A percentile compares a stretch with the other conserved stretches of the same genome.
phyloP scores from a whole-genome alignment of 2,888 invertebrate species.

The Drepanosiphum platanoidis region DNA sequence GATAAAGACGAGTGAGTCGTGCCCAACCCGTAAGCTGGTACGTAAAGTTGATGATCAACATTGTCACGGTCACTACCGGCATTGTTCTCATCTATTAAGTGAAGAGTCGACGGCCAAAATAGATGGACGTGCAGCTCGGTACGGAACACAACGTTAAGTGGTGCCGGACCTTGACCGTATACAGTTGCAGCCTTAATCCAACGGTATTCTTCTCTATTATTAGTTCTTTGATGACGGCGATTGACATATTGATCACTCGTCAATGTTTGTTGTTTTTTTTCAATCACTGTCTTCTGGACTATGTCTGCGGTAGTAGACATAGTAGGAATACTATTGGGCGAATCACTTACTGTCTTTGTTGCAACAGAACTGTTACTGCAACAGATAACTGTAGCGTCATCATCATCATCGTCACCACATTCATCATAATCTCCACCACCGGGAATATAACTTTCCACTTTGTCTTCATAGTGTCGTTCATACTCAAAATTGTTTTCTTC shows the following conservation, averaged over 20 bases:
- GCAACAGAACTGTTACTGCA: neutral
- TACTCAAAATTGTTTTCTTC: neutral
- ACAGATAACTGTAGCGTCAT: constrained; percentile 45
- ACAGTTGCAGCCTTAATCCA: neutral
- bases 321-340: too few relatives aligned
- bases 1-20: neutral
- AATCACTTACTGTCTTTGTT: too few relatives aligned
- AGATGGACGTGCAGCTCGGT: constrained; percentile 32
- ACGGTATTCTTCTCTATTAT: neutral
- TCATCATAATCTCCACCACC: constrained; percentile 3
- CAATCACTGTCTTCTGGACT: neutral
- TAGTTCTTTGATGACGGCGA: too few relatives aligned
- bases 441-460: neutral
- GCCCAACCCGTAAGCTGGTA: constrained; percentile 26
- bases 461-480: constrained; percentile 28
- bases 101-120: constrained; percentile 36
- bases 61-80: neutral
- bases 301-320: neutral
- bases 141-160: neutral
- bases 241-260: neutral
- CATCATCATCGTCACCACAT: constrained; percentile 11
- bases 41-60: neutral
- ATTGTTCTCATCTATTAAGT: neutral
- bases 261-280: neutral
- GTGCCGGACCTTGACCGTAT: neutral